phyloP scores from a whole-genome alignment of 2,797 vertebrate genomes.

The Aplochiton taeniatus region DNA sequence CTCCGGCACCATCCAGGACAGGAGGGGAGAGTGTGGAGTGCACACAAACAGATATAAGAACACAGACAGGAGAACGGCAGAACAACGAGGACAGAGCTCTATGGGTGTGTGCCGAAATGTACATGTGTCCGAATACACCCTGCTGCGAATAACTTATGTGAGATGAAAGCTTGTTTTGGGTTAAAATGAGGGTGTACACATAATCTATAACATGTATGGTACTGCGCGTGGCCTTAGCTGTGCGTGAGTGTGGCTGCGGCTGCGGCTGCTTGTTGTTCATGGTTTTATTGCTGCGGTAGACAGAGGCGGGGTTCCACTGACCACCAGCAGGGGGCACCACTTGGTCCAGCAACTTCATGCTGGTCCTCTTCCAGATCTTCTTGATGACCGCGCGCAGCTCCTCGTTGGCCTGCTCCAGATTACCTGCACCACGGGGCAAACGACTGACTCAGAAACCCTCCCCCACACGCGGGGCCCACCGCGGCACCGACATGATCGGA shows the following conservation, averaged over 20 bases:
- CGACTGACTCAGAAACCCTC: conserved; percentile 26
- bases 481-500: conserved; percentile 3
- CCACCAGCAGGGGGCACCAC: conserved; percentile 98
- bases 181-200: too few relatives aligned
- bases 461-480: not conserved
- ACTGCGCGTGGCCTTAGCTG: conserved; percentile 3
- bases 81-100: conserved; percentile 11
- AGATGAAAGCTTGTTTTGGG: too few relatives aligned
- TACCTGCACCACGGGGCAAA: conserved; percentile 77
- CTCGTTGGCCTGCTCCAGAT: conserved; percentile 98
- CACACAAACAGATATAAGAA: conserved; percentile 46
- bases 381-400: conserved; percentile 97
- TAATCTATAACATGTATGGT: too few relatives aligned
- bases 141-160: too few relatives aligned
- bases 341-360: conserved; percentile 99
- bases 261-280: conserved; percentile 12
- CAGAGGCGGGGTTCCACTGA: conserved; percentile 77
- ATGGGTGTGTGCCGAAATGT: conserved; percentile 7
- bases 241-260: conserved; percentile 4
- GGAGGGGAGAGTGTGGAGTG: conserved; percentile 34
- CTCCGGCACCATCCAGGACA: conserved; percentile 63
- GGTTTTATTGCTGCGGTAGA: conserved; percentile 24
- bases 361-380: conserved; percentile 99
- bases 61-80: conserved; percentile 49
- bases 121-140: too few relatives aligned